Conservation (phyloP, 1,140 invertebrate genomes). For the Drosophila setifemur region DNA sequence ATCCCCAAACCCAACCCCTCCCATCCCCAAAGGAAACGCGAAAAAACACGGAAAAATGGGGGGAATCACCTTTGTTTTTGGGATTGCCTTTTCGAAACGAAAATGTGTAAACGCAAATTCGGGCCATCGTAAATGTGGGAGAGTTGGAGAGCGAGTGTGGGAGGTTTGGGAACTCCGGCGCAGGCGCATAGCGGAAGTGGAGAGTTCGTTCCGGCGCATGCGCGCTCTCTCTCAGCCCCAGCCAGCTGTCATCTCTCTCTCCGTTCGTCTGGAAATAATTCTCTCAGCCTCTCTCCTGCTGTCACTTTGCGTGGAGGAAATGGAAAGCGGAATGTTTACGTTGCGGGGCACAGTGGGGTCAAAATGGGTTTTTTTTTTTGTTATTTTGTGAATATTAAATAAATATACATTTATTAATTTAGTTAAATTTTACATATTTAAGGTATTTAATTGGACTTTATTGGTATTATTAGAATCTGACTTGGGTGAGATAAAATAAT, state of each 20-base stretch:
- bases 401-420: too few species aligned
- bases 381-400: too few species aligned
- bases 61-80: slow-evolving; percentile 48
- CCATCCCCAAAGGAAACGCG: slow-evolving; percentile 1
- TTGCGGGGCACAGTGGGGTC: slow-evolving; percentile 50
- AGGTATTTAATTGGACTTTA: too few species aligned
- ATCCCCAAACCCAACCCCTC: background rate
- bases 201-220: slow-evolving; percentile 39
- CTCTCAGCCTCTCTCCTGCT: slow-evolving; percentile 1
- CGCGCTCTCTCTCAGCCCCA: slow-evolving; percentile 2
- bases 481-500: too few species aligned
- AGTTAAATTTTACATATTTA: too few species aligned
- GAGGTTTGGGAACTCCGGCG: slow-evolving; percentile 42
- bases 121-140: slow-evolving; percentile 15
- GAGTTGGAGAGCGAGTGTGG: slow-evolving; percentile 21
- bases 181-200: slow-evolving; percentile 43
- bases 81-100: slow-evolving; percentile 43
- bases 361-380: background rate
- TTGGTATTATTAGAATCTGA: too few species aligned
- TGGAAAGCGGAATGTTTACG: slow-evolving; percentile 69
- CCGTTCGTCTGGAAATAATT: slow-evolving; percentile 39
- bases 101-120: slow-evolving; percentile 42
- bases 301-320: slow-evolving; percentile 24
- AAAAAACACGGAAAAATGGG: background rate
- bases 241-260: background rate